phyloP scores from a whole-genome alignment of 2,888 invertebrate genomes.

The Atethmia centrago region DNA sequence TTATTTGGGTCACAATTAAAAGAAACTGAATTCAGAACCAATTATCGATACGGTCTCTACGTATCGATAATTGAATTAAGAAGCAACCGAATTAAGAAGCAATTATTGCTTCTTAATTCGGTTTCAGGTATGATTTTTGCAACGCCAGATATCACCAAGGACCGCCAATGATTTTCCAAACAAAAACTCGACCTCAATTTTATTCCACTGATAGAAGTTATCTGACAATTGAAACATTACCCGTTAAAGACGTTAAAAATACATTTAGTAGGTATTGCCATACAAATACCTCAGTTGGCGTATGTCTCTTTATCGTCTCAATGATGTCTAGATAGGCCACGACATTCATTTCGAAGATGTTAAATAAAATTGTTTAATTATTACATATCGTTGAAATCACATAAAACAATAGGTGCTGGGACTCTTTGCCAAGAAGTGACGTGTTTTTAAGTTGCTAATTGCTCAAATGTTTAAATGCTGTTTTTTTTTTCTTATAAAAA shows the following conservation, averaged over 20 bases:
- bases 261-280: not conserved
- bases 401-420: conserved; percentile 64
- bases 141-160: not conserved
- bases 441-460: conserved; percentile 70
- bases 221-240: too few relatives aligned
- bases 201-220: not conserved
- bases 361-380: conserved; percentile 39
- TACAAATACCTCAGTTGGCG: not conserved
- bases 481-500: too few relatives aligned
- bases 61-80: too few relatives aligned
- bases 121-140: not conserved
- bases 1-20: not conserved
- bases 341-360: not conserved
- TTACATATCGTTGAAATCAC: conserved; percentile 58
- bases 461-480: conserved; percentile 41
- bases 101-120: too few relatives aligned
- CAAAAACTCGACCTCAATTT: too few relatives aligned
- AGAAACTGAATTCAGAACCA: not conserved
- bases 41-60: not conserved
- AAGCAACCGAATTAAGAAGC: too few relatives aligned
- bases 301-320: not conserved
- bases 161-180: not conserved
- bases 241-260: not conserved
- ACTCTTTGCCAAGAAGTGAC: conserved; percentile 70
- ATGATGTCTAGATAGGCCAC: not conserved